Evolutionary conservation across 2,113 vertebrate genomes (phyloP).

Genomic region (Grammomys surdaster): DNA sequence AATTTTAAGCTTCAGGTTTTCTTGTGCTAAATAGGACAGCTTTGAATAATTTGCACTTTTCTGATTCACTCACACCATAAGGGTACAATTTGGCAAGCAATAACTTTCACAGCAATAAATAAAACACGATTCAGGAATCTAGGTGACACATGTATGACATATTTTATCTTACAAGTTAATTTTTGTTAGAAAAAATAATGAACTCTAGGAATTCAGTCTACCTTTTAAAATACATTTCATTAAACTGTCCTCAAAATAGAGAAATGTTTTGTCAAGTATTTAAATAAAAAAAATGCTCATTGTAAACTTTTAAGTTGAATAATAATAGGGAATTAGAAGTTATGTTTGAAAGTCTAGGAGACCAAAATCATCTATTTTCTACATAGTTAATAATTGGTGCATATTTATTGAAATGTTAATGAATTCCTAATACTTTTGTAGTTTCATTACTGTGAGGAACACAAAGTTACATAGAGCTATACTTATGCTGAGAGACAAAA

Average conservation of each 20-base stretch:
- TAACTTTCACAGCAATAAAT: slow-evolving; percentile 72
- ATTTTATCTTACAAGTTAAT: slow-evolving; percentile 25
- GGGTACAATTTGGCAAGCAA: slow-evolving; percentile 62
- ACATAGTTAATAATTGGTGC: background rate
- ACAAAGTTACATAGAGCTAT: background rate
- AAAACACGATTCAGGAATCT: slow-evolving; percentile 66
- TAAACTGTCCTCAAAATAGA: slow-evolving; percentile 39
- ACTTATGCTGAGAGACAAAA: rapidly evolving
- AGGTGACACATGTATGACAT: background rate
- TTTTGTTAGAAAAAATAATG: slow-evolving; percentile 27
- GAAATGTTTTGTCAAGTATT: slow-evolving; percentile 58
- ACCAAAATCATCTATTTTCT: background rate
- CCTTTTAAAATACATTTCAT: slow-evolving; percentile 24
- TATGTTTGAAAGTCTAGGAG: background rate
- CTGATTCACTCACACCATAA: slow-evolving; percentile 57
- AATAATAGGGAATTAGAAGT: background rate
- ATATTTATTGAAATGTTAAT: background rate
- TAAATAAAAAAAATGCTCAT: background rate
- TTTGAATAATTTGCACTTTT: slow-evolving; percentile 67
- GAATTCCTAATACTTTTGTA: background rate
- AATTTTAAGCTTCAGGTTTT: slow-evolving; percentile 65
- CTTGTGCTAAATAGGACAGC: slow-evolving; percentile 54
- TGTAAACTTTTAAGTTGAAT: background rate
- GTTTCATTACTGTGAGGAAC: background rate
- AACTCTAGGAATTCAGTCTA: slow-evolving; percentile 1